Percentiles rank a stretch among this genome's conserved stretches.
Evolutionary conservation across 2,113 vertebrate species (phyloP).

Genomic region (Oncorhynchus clarkii): DNA sequence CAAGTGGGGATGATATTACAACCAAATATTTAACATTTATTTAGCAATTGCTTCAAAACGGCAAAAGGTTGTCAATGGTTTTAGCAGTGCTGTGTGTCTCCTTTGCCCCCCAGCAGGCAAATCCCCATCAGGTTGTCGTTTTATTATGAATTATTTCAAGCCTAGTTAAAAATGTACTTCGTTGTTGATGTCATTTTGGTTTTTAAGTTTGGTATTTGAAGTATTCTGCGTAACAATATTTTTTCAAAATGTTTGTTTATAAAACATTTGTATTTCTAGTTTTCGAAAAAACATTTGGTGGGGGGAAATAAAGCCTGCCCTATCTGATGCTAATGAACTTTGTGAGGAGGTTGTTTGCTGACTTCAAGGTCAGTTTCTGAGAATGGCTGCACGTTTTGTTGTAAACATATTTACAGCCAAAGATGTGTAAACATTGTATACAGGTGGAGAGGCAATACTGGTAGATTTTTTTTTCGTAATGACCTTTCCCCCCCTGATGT

Average conservation of each 20-base stretch:
- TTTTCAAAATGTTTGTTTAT: not conserved
- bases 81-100: no score
- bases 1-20: no score
- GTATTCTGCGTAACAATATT: not conserved
- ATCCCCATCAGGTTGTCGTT: not conserved
- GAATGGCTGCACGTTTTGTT: conserved; percentile 63
- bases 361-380: conserved; percentile 73
- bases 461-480: conserved; percentile 27
- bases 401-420: conserved; percentile 72
- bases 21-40: no score
- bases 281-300: not conserved
- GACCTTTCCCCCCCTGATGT: conserved; percentile 46
- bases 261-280: not conserved
- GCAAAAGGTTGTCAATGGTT: no score
- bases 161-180: not conserved
- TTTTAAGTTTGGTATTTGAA: not conserved
- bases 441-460: conserved; percentile 51
- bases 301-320: not conserved
- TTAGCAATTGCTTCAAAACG: no score
- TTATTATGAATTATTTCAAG: not conserved
- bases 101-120: no score
- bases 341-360: conserved; percentile 48
- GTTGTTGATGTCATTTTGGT: not conserved
- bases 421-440: conserved; percentile 68
- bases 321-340: conserved; percentile 67